Conservation (phyloP, 2,888 invertebrate species). For the Strigamia crassipes region DNA sequence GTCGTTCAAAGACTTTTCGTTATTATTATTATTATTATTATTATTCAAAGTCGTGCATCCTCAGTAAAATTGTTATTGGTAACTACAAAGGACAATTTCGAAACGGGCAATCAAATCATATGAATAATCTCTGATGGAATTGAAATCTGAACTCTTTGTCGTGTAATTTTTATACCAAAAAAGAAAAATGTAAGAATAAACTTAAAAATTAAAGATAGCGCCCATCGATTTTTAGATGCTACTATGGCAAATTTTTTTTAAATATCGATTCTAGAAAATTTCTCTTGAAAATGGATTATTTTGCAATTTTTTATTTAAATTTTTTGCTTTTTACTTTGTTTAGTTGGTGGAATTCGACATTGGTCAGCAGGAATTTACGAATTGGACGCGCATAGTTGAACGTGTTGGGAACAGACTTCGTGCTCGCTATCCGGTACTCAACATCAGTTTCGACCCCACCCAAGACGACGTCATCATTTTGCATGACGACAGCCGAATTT, state of each 20-base stretch:
- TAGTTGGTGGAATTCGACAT: conserved; percentile 78
- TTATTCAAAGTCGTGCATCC: too few species aligned
- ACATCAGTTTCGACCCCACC: conserved; percentile 68
- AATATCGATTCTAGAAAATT: neutral
- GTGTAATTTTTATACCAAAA: neutral
- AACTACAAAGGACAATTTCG: too few species aligned
- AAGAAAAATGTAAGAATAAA: neutral
- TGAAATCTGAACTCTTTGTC: neutral
- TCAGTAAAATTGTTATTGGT: too few species aligned
- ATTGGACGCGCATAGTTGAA: conserved; percentile 67
- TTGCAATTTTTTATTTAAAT: conserved; percentile 29
- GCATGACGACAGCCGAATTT: conserved; percentile 73
- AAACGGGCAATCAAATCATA: too few species aligned
- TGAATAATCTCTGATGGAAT: neutral
- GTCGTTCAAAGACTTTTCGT: too few species aligned
- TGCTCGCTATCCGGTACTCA: conserved; percentile 66
- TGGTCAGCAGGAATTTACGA: conserved; percentile 66
- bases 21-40: too few species aligned
- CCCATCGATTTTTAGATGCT: neutral
- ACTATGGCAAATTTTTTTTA: neutral
- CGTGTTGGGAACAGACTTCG: conserved; percentile 66
- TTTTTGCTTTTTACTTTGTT: conserved; percentile 53
- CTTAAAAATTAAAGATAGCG: neutral
- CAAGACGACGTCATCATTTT: conserved; percentile 70
- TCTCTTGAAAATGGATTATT: neutral